Evolutionary conservation across 2,888 invertebrate species (phyloP), one percentile per base, ranked within the genome.

Genomic region (Anaspis maculata): DNA sequence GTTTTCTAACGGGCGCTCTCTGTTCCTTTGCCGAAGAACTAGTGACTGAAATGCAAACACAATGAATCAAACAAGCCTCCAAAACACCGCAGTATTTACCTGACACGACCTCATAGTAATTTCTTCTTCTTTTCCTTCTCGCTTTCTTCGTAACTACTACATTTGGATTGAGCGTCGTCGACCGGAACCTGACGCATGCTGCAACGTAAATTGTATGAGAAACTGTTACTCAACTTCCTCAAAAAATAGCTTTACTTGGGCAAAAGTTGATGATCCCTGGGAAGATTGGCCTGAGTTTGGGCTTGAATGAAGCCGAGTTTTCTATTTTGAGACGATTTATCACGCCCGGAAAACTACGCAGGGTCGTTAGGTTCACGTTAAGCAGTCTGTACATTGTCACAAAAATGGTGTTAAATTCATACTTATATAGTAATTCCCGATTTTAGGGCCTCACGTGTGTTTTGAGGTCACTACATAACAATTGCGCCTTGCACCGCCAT

Each of bases 1-100:
- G 61, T 49, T 77, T 82, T 44, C 73, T 74, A 7, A 86, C 74
- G 11, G 74, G 70, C 2, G 84, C 78, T 56, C 75, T 79, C 11
- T 73, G 74, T 64, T 82, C 77, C 30, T 67, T 77, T 54, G 77
- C 76, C 3, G 69, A 69, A 32, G 68, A 66, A 27, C 76, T 68
- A 16, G 77, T 77, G 34, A 85, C 85, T 37, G 16, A 7, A 30
- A 10, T 7, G n/a, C 5, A 15, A 30, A 24, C 13, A 26, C 5
- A 15, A 26, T 11, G n/a, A 32, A 32, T 22, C 22, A 27, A 21
- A 10, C 6, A 16, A 3, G 15, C 13, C 1, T 28, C 26, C 16
- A 25, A 10, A 13, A 11, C 3, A 3, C 24, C n/a, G 24, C 6
- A 5, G 6, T 5, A 41, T 44, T 34, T 40, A 57, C 56, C 53